Evolutionary conservation across 1,140 invertebrate genomes (phyloP).

Genomic region (Plodia interpunctella): DNA sequence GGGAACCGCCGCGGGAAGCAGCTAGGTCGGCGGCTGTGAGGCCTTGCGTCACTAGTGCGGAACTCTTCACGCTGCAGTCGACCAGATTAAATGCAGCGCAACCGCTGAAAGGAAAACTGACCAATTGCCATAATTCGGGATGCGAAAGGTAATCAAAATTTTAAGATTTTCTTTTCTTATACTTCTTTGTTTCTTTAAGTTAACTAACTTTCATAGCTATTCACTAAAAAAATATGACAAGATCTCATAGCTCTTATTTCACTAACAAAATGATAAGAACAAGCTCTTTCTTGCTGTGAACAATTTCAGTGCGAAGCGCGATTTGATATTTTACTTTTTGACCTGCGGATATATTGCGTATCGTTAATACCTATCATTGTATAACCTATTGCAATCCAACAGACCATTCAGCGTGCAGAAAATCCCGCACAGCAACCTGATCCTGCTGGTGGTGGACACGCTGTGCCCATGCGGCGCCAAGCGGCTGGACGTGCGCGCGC

Average conservation of each 20-base stretch:
- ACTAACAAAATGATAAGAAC: too few relatives aligned
- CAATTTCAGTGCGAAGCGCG: too few relatives aligned
- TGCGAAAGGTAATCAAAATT: constrained; percentile 85
- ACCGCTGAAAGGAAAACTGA: constrained; percentile 88
- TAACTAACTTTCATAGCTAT: too few relatives aligned
- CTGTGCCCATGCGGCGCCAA: constrained; percentile 92
- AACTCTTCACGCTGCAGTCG: constrained; percentile 91
- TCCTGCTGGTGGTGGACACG: constrained; percentile 92
- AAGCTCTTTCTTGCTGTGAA: too few relatives aligned
- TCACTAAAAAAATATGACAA: too few relatives aligned
- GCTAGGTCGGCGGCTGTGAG: constrained; percentile 79
- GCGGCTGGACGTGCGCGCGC: constrained; percentile 87
- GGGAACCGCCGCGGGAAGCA: constrained; percentile 65
- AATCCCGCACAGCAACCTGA: constrained; percentile 93
- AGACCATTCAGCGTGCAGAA: constrained; percentile 96
- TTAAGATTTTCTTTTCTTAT: neutral
- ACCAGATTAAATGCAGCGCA: constrained; percentile 86
- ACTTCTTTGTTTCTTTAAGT: too few relatives aligned
- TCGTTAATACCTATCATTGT: too few relatives aligned
- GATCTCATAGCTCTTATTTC: too few relatives aligned
- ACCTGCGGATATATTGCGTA: too few relatives aligned
- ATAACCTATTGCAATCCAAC: constrained; percentile 12
- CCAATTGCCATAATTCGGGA: constrained; percentile 92
- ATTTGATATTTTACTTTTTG: too few relatives aligned
- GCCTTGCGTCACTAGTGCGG: constrained; percentile 91